Percentiles rank a stretch among this genome's conserved stretches.
These are phyloP conservation scores for Thinocorus orbignyianus DNA, from an alignment of 2,113 vertebrate species.

Conservation along the genomic window DNA sequence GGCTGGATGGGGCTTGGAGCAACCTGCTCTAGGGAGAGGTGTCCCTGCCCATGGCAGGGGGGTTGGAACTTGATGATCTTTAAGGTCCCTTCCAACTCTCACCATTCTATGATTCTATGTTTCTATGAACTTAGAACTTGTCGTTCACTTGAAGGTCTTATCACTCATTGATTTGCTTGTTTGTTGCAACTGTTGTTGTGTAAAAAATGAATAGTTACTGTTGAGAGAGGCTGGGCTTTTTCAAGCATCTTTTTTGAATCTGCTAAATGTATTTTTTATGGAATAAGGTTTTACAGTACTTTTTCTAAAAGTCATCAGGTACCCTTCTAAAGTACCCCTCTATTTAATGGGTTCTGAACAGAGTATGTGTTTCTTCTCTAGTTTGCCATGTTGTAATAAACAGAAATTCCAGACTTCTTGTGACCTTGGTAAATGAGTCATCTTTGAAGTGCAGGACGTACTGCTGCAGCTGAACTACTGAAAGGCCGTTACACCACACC, in stretches of 20 bases:
- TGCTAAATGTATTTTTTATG: not conserved
- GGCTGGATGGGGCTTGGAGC: no score
- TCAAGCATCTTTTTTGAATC: not conserved
- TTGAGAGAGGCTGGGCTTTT: not conserved
- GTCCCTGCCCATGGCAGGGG: no score
- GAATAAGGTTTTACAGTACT: not conserved
- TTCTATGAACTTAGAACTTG: no score
- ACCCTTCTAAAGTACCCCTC: not conserved
- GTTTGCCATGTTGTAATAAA: not conserved
- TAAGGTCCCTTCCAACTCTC: no score
- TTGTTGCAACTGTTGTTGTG: not conserved
- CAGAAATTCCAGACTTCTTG: not conserved
- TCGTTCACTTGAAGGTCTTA: not conserved
- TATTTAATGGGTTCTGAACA: not conserved
- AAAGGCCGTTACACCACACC: not conserved
- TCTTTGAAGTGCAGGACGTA: not conserved
- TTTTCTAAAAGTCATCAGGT: not conserved
- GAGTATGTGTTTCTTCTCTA: not conserved
- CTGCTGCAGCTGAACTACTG: not conserved
- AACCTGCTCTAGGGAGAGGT: no score
- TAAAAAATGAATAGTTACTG: not conserved
- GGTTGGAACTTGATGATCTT: no score
- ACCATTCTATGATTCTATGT: no score
- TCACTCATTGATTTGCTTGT: not conserved
- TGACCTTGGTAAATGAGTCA: not conserved